Evolutionary conservation across 2,888 invertebrate species (phyloP).

Genomic region (Hyposoter dolosus): DNA sequence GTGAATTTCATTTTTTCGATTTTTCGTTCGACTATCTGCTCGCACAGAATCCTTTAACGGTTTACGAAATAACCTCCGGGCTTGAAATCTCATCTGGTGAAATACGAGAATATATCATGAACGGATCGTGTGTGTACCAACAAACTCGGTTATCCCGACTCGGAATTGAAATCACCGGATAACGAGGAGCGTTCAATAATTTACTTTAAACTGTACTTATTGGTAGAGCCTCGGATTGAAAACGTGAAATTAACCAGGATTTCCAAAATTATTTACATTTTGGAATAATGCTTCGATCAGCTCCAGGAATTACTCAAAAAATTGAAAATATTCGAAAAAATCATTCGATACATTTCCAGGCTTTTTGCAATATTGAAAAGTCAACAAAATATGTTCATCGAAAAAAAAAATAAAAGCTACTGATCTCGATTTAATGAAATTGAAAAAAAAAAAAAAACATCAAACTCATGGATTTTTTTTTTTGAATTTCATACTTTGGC

Average conservation of each 20-base stretch:
- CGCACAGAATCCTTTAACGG: constrained; percentile 23
- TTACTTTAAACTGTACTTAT: constrained; percentile 37
- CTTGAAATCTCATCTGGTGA: constrained; percentile 41
- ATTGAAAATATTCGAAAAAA: not conserved
- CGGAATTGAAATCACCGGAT: constrained; percentile 44
- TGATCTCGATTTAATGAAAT: not conserved
- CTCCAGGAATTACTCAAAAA: not conserved
- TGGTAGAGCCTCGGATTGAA: not conserved
- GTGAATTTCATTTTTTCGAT: constrained; percentile 8
- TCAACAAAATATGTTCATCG: not conserved
- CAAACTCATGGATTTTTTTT: too few species aligned
- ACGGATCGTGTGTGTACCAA: constrained; percentile 6
- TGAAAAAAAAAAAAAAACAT: not conserved
- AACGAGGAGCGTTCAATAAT: constrained; percentile 36
- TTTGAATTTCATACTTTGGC: too few species aligned
- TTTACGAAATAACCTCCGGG: constrained; percentile 29
- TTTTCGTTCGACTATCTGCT: constrained; percentile 8
- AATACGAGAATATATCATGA: constrained; percentile 33
- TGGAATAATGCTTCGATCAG: not conserved
- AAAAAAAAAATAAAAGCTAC: not conserved
- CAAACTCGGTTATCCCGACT: constrained; percentile 3
- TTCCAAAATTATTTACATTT: not conserved
- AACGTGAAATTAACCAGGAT: not conserved
- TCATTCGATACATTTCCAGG: not conserved
- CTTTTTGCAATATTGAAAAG: not conserved